phyloP scores from a whole-genome alignment of 2,113 vertebrate genomes.

The human (Homo sapiens) region GRCh38 chr16:86436001-86436500 shows the following conservation, averaged over 20 bases:
- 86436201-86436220: not conserved
- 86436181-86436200: too few relatives aligned
- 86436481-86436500: not conserved
- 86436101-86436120: not conserved
- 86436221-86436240: not conserved
- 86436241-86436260: not conserved
- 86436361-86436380: not conserved
- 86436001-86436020: not conserved
- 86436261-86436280: too few relatives aligned
- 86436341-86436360: not conserved
- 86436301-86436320: not conserved
- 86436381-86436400: not conserved
- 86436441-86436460: not conserved
- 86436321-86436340: not conserved
- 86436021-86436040: not conserved
- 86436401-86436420: not conserved
- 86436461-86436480: not conserved
- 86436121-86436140: not conserved
- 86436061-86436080: not conserved
- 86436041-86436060: not conserved
- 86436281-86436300: not conserved
- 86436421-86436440: not conserved
- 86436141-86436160: rapidly evolving
- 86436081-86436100: not conserved
- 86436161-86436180: not conserved